Conservation (phyloP, 92 coral and sea anemone genomes). For the Actinostola sp. region DNA sequence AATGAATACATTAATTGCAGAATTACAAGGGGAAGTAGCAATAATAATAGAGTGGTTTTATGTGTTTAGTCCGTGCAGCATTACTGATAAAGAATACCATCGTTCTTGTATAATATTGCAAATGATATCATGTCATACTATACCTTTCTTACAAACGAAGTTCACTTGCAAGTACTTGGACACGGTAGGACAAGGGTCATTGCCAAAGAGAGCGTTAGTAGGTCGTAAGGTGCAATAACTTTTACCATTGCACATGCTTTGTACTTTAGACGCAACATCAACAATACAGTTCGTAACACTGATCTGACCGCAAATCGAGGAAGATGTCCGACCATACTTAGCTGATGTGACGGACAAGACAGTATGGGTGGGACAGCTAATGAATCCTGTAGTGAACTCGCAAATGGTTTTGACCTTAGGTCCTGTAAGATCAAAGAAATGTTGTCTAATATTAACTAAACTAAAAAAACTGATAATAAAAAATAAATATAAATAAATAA, state of each 20-base stretch:
- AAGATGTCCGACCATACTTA: constrained; percentile 72
- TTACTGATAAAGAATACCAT: neutral
- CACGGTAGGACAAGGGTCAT: constrained; percentile 67
- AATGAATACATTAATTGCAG: too few species aligned
- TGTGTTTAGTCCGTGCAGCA: too few species aligned
- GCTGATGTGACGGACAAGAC: constrained; percentile 65
- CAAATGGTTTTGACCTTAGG: constrained; percentile 65
- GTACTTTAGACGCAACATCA: constrained; percentile 52
- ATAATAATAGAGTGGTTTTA: too few species aligned
- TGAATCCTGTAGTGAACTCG: constrained; percentile 50
- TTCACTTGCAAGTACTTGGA: constrained; percentile 74
- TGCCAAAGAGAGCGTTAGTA: constrained; percentile 40
- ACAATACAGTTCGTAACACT: constrained; percentile 64
- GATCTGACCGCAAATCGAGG: constrained; percentile 43
- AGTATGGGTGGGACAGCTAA: constrained; percentile 80
- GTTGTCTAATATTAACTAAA: too few species aligned
- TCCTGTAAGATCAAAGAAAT: constrained; percentile 20
- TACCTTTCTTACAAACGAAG: constrained; percentile 70
- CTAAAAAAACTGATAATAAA: too few species aligned
- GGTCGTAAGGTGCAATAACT: constrained; percentile 66
- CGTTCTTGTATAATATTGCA: neutral
- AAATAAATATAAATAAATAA: too few species aligned
- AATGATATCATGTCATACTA: neutral
- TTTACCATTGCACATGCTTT: constrained; percentile 55
- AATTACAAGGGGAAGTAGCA: too few species aligned